Conservation (phyloP, 2,797 vertebrate species). For the Pantherophis alleghaniensis region DNA sequence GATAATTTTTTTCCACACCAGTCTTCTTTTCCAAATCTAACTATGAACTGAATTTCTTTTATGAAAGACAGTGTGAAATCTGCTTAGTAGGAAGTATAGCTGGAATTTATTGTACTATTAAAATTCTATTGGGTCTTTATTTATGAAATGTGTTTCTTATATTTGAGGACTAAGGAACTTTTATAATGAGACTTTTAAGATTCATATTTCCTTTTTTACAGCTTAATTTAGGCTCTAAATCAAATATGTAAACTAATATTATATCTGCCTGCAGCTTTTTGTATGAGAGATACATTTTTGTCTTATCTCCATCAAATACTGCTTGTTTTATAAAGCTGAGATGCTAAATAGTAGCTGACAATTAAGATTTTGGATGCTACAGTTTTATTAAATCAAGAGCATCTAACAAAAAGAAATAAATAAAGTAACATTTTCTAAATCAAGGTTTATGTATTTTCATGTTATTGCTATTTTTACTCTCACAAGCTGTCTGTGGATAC, state of each 20-base stretch:
- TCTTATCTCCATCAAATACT: constrained; percentile 70
- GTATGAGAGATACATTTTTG: constrained; percentile 72
- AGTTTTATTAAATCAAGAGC: constrained; percentile 17
- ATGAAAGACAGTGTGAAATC: constrained; percentile 71
- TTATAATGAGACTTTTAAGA: constrained; percentile 80
- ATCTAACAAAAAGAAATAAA: neutral
- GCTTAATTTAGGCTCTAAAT: constrained; percentile 83
- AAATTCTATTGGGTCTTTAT: constrained; percentile 82
- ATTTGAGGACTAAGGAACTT: constrained; percentile 77
- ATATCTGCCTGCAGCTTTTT: constrained; percentile 69
- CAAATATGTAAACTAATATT: constrained; percentile 82
- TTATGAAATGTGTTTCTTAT: constrained; percentile 82
- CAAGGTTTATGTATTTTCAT: neutral
- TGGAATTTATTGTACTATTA: constrained; percentile 82
- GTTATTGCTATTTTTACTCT: neutral
- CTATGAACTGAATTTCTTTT: constrained; percentile 64
- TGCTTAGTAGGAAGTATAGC: constrained; percentile 76
- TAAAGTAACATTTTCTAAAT: constrained; percentile 8
- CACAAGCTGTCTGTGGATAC: neutral
- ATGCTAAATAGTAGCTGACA: constrained; percentile 60
- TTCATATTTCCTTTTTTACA: constrained; percentile 78
- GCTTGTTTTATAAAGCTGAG: constrained; percentile 68
- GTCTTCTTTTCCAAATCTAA: constrained; percentile 60
- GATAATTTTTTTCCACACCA: constrained; percentile 32
- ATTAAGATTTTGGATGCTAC: constrained; percentile 50